Evolutionary conservation across 37 sponge, comb jelly and placozoan genomes (phyloP).

Genomic region (Beroe ovata): DNA sequence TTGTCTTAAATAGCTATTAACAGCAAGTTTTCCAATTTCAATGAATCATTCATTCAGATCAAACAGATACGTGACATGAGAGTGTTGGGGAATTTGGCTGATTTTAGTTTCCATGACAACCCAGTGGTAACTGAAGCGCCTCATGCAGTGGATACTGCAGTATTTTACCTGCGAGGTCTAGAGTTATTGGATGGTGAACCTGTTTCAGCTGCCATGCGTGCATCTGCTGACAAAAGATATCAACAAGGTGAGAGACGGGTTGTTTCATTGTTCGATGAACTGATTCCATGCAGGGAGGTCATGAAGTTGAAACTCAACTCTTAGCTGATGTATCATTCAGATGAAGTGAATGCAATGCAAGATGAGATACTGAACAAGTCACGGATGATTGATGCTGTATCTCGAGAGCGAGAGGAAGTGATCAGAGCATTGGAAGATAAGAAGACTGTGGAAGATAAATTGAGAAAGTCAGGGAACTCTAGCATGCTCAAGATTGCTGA

Average conservation of each 20-base stretch:
- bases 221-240: constrained; percentile 38
- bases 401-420: constrained; percentile 38
- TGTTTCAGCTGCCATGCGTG: background rate
- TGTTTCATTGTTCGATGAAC: no score
- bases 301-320: no score
- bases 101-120: constrained; percentile 36
- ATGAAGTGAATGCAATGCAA: constrained; percentile 43
- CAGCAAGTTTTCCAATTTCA: no score
- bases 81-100: constrained; percentile 17
- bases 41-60: background rate
- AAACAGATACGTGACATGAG: constrained; percentile 48
- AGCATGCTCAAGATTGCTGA: constrained; percentile 26
- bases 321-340: no score
- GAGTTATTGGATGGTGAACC: constrained; percentile 4
- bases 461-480: constrained; percentile 30
- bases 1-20: no score
- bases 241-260: constrained; percentile 37
- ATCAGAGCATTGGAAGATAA: constrained; percentile 37
- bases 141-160: constrained; percentile 38
- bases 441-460: constrained; percentile 24
- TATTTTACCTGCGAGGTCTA: constrained; percentile 36
- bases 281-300: no score
- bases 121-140: background rate
- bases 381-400: constrained; percentile 44
- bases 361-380: constrained; percentile 40